Percentiles rank a stretch among this genome's conserved stretches.
Evolutionary conservation across 2,888 invertebrate genomes (phyloP).

Genomic region (Idaea dimidiata): DNA sequence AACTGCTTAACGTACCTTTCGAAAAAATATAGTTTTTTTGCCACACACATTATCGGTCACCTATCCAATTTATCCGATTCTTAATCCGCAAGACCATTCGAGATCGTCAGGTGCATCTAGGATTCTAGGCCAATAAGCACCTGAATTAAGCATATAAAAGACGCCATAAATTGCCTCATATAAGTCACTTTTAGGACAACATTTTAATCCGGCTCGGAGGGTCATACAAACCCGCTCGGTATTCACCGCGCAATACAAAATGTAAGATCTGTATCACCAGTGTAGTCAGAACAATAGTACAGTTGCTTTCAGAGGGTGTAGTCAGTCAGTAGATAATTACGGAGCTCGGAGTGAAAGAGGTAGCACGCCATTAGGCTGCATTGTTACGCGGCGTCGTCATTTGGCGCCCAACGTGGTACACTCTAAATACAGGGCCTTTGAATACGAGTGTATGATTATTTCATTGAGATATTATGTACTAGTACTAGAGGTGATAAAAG

Average conservation of each 20-base stretch:
- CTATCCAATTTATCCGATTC: too few relatives aligned
- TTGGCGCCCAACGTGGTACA: constrained; percentile 8
- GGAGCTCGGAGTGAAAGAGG: constrained; percentile 32
- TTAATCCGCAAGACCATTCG: too few relatives aligned
- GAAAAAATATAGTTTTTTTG: too few relatives aligned
- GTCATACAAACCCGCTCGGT: not conserved
- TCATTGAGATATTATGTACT: not conserved
- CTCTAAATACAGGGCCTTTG: not conserved
- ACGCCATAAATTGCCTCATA: not conserved
- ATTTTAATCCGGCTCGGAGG: not conserved
- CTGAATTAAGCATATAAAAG: too few relatives aligned
- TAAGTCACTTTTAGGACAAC: not conserved
- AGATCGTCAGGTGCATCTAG: too few relatives aligned
- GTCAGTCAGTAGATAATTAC: not conserved
- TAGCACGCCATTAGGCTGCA: constrained; percentile 19
- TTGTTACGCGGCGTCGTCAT: constrained; percentile 1
- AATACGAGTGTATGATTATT: not conserved
- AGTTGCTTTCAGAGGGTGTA: not conserved
- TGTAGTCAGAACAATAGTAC: not conserved
- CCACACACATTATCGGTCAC: too few relatives aligned
- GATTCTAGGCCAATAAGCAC: too few relatives aligned
- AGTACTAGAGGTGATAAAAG: too few relatives aligned
- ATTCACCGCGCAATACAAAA: not conserved
- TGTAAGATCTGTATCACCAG: not conserved
- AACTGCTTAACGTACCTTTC: too few relatives aligned